Evolutionary conservation across 2,888 invertebrate species (phyloP).

Genomic region (Cerastis leucographa): DNA sequence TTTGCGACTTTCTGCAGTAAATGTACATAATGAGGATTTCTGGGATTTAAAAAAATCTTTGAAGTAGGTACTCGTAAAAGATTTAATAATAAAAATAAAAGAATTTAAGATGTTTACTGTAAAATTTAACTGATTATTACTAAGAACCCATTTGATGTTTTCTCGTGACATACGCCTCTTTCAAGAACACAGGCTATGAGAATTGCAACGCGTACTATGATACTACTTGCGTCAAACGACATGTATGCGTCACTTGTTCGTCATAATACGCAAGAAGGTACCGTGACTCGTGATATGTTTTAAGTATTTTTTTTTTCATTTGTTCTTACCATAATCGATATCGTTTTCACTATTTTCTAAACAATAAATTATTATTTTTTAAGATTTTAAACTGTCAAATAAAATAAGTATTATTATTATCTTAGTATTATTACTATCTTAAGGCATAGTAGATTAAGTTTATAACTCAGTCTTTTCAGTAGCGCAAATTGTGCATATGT

Average conservation of each 20-base stretch:
- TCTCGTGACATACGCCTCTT: background rate
- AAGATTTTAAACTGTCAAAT: conserved; percentile 12
- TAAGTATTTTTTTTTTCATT: too few species aligned
- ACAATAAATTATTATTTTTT: background rate
- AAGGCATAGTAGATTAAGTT: background rate
- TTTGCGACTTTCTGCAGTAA: background rate
- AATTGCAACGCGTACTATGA: background rate
- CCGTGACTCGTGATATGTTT: too few species aligned
- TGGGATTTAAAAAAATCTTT: too few species aligned
- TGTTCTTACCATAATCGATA: too few species aligned
- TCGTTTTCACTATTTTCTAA: background rate
- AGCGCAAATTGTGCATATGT: conserved; percentile 1
- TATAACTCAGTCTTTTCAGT: background rate
- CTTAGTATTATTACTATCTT: background rate
- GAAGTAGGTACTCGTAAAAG: background rate
- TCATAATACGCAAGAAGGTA: too few species aligned
- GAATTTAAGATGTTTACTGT: background rate
- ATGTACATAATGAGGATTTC: background rate
- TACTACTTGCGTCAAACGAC: background rate
- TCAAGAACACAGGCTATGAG: too few species aligned
- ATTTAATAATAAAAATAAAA: too few species aligned
- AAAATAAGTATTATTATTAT: background rate
- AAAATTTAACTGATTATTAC: background rate
- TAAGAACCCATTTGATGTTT: background rate
- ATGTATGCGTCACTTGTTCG: too few species aligned